Base-by-base conservation (phyloP, 1,140 invertebrate genomes). In the Akabosia matsudoensis region DNA sequence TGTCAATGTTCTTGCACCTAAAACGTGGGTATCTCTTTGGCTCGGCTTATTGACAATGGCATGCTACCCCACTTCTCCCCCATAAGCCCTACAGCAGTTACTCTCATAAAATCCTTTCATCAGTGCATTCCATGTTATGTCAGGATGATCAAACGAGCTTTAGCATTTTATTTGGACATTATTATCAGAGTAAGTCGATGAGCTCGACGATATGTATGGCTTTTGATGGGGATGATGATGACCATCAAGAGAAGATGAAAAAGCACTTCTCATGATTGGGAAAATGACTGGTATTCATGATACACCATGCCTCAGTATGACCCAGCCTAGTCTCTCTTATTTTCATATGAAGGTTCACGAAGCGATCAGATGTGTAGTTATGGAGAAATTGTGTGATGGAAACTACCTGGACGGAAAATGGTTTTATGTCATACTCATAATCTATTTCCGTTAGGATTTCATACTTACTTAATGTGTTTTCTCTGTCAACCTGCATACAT, bases 251-350 rank as follows among this genome's bases (percentile, higher is more conserved):
- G 61, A 67, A 30, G 61, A 67, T 67, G 61, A 67, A 67, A 67
- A 67, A 67, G 61, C 61, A 67, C 61, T 67, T 67, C 61, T 67
- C 61, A 31, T 67, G 61, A 67, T 67, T 67, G 61, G 61, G 61
- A 67, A 67, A 67, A 67, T 67, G 61, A 67, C 26, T 67, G 61
- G 28, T 67, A 22, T 67, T 30, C 61, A 67, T 30, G 61, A 31
- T 30, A 61, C 54, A 67, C 61, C 28, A 67, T n/a, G n/a, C n/a
- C 26, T 67, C 61, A 67, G 31, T 16, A 67, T 30, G 61, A 30
- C 28, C 28, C 61, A 67, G 61, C 61, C 28, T 67, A 67, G 28
- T 31, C 61, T 67, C 30, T 67, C 22, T n/a, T 22, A 24, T 67
- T 67, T 67, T 30, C 28, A 30, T 30, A 67, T 67, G 26, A 67